Conservation (phyloP, 2,113 vertebrate genomes). For the Oreochromis niloticus region DNA sequence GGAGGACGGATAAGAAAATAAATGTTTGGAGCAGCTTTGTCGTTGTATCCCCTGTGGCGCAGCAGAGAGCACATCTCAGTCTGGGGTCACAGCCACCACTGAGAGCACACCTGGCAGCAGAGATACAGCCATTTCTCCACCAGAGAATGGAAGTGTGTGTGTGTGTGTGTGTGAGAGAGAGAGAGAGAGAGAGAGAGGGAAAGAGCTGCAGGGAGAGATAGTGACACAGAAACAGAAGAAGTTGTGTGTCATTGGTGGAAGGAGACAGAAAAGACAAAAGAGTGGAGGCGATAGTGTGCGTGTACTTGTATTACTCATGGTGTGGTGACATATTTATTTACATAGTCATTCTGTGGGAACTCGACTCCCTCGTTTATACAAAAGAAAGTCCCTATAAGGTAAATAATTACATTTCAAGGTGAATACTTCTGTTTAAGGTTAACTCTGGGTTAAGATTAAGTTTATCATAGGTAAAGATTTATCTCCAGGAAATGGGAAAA, state of each 20-base stretch:
- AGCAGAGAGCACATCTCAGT: constrained; percentile 44
- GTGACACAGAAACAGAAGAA: background rate
- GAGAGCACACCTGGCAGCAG: constrained; percentile 60
- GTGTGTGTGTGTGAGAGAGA: background rate
- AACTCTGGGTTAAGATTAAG: background rate
- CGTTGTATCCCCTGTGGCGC: constrained; percentile 33
- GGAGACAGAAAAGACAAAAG: constrained; percentile 11
- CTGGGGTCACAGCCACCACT: constrained; percentile 51
- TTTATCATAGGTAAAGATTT: background rate
- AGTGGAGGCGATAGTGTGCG: background rate
- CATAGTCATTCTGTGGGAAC: background rate
- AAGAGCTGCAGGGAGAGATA: background rate
- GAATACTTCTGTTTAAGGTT: background rate
- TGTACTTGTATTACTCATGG: background rate
- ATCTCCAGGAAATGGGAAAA: background rate
- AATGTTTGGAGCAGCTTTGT: constrained; percentile 47
- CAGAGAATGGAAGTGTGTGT: background rate
- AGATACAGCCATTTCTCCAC: constrained; percentile 49
- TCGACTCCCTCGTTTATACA: background rate
- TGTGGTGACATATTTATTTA: background rate
- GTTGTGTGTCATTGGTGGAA: constrained; percentile 2
- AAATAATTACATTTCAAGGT: background rate
- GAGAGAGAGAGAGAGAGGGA: background rate
- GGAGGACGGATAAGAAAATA: constrained; percentile 48
- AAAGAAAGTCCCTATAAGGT: background rate